phyloP scores from a whole-genome alignment of 2,888 invertebrate species.

The Chorisops tibialis region DNA sequence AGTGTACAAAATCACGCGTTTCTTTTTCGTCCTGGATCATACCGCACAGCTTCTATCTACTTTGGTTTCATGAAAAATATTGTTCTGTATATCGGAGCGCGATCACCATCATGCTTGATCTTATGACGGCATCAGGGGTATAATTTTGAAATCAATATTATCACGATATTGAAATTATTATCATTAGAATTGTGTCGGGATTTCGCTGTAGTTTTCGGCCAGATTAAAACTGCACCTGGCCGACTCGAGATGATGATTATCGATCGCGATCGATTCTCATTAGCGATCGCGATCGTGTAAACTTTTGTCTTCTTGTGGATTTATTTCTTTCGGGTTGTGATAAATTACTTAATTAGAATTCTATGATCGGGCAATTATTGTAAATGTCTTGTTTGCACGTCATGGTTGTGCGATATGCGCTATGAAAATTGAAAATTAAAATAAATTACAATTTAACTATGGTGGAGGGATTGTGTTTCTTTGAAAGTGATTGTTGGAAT shows the following conservation, averaged over 20 bases:
- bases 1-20: too few species aligned
- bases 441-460: too few species aligned
- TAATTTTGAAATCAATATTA: constrained; percentile 29
- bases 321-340: constrained; percentile 22
- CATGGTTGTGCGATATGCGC: too few species aligned
- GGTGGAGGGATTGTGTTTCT: too few species aligned
- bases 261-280: constrained; percentile 10
- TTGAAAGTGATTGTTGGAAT: too few species aligned
- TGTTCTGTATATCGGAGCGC: constrained; percentile 9
- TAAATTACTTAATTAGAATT: constrained; percentile 26
- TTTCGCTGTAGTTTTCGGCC: neutral
- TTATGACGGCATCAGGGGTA: neutral
- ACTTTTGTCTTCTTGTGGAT: neutral
- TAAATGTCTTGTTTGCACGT: constrained; percentile 27
- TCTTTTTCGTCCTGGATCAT: neutral
- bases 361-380: constrained; percentile 14
- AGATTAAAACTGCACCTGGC: too few species aligned
- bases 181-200: constrained; percentile 26
- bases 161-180: constrained; percentile 31
- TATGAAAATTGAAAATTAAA: constrained; percentile 21
- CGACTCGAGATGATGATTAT: too few species aligned
- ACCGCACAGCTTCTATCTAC: neutral
- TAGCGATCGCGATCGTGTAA: constrained; percentile 14
- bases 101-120: too few species aligned
- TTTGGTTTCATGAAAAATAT: neutral